phyloP scores from a whole-genome alignment of 2,797 vertebrate genomes.

The Crenichthys baileyi region DNA sequence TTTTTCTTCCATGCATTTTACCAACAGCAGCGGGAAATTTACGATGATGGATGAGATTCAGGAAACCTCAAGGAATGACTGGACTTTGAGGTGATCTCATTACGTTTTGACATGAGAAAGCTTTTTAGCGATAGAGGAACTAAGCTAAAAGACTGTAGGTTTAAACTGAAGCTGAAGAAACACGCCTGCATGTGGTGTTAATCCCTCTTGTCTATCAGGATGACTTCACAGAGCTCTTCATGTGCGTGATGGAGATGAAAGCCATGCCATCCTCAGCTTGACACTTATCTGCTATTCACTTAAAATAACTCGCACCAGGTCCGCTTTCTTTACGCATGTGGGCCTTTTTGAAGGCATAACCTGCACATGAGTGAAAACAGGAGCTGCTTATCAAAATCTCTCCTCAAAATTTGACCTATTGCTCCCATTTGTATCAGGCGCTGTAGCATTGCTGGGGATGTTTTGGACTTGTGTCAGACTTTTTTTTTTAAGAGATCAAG shows the following conservation, averaged over 20 bases:
- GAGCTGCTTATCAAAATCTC: constrained; percentile 61
- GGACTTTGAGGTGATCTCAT: constrained; percentile 24
- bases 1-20: not conserved
- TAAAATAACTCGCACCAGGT: constrained; percentile 65
- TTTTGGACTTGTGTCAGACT: constrained; percentile 8
- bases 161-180: constrained; percentile 11
- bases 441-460: constrained; percentile 4
- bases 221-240: constrained; percentile 23
- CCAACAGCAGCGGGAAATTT: constrained; percentile 3
- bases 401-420: constrained; percentile 34
- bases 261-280: constrained; percentile 33
- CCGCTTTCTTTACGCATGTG: constrained; percentile 11
- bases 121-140: constrained; percentile 1
- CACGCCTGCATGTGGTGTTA: constrained; percentile 15
- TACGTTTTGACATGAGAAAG: not conserved
- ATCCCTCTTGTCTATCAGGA: constrained; percentile 20
- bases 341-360: constrained; percentile 34
- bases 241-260: constrained; percentile 55
- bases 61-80: constrained; percentile 40
- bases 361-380: constrained; percentile 52
- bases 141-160: not conserved
- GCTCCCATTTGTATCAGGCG: constrained; percentile 19
- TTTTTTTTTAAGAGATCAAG: constrained; percentile 1
- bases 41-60: constrained; percentile 23
- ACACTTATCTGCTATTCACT: constrained; percentile 63